Evolutionary conservation across 2,113 vertebrate species (phyloP).

Genomic region (Meles meles): DNA sequence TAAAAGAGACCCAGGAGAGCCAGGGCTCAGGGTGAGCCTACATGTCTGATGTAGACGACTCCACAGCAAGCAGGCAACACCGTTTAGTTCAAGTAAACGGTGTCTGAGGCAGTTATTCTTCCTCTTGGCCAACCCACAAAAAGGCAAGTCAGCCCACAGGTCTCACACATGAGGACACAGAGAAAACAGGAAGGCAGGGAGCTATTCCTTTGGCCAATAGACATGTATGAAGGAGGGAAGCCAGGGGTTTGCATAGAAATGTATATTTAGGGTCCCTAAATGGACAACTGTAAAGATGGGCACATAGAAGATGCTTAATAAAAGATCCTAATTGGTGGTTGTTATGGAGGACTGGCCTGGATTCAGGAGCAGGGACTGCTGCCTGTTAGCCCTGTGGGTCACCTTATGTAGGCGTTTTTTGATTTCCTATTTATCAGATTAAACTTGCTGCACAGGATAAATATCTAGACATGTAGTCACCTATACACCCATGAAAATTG

Average conservation of each 20-base stretch:
- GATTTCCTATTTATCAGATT: neutral
- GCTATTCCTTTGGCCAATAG: neutral
- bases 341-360: neutral
- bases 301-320: neutral
- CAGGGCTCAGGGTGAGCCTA: rapidly evolving
- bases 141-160: neutral
- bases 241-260: neutral
- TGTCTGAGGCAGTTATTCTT: neutral
- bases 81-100: neutral
- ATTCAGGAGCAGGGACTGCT: neutral
- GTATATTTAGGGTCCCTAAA: rapidly evolving
- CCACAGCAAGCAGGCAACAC: rapidly evolving
- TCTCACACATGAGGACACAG: neutral
- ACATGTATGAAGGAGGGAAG: neutral
- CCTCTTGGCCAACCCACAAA: neutral
- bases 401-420: neutral
- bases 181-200: neutral
- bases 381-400: neutral
- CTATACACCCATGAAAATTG: neutral
- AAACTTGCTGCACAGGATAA: neutral
- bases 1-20: neutral
- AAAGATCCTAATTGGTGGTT: neutral
- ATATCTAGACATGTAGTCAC: neutral
- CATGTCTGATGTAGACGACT: rapidly evolving
- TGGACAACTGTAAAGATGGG: rapidly evolving